These are phyloP conservation scores for Panopea generosa DNA, from an alignment of 2,888 invertebrate genomes.

Conservation along the genomic window DNA sequence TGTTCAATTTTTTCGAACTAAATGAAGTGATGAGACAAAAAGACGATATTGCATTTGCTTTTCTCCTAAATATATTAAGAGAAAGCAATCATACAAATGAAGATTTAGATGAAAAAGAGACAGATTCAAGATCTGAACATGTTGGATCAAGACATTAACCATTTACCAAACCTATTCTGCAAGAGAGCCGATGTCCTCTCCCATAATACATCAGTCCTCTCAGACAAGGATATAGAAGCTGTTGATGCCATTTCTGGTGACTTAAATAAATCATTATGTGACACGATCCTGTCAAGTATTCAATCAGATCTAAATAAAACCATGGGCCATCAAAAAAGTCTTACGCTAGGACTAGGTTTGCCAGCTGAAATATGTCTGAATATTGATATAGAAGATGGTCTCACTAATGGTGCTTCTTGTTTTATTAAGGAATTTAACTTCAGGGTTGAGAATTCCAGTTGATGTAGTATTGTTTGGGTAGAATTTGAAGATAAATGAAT, in stretches of 20 bases:
- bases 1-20: slow-evolving; percentile 28
- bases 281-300: slow-evolving; percentile 42
- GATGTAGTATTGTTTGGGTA: slow-evolving; percentile 62
- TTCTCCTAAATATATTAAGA: slow-evolving; percentile 57
- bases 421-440: slow-evolving; percentile 50
- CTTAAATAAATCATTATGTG: slow-evolving; percentile 15
- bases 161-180: slow-evolving; percentile 16
- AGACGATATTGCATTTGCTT: slow-evolving; percentile 57
- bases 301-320: slow-evolving; percentile 53
- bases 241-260: slow-evolving; percentile 54
- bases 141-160: neutral
- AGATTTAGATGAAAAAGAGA: slow-evolving; percentile 15
- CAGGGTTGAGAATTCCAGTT: slow-evolving; percentile 21
- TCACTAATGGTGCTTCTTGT: slow-evolving; percentile 66
- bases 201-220: slow-evolving; percentile 11
- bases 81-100: slow-evolving; percentile 26
- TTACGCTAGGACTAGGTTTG: slow-evolving; percentile 41
- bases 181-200: slow-evolving; percentile 8
- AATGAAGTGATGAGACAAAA: slow-evolving; percentile 61
- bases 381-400: slow-evolving; percentile 59
- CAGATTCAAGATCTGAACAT: too few species aligned
- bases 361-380: slow-evolving; percentile 52
- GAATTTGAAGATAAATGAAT: slow-evolving; percentile 42
- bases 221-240: too few species aligned
- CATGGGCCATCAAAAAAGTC: slow-evolving; percentile 37